A percentile compares a stretch with the other conserved stretches of the same genome.
These are phyloP conservation scores for Triplophysa dalaica DNA, from an alignment of 2,113 vertebrate species.

Conservation along the genomic window DNA sequence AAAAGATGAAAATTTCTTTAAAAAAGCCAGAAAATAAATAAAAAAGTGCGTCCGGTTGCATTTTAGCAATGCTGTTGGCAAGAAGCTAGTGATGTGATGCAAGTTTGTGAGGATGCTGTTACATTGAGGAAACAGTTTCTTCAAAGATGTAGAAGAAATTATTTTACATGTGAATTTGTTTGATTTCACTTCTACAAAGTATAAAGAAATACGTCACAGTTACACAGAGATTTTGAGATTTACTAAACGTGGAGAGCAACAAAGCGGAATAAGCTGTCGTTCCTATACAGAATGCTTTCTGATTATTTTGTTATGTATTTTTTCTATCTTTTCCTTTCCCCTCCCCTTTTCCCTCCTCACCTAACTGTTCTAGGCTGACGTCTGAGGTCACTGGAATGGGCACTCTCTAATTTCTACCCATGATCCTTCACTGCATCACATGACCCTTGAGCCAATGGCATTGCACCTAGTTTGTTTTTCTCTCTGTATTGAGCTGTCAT, in stretches of 20 bases:
- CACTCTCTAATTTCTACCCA: constrained; percentile 84
- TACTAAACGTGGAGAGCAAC: constrained; percentile 32
- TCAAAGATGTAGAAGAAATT: constrained; percentile 1
- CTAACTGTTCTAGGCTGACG: constrained; percentile 90
- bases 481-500: constrained; percentile 60
- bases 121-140: constrained; percentile 25
- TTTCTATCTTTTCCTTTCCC: constrained; percentile 60
- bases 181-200: constrained; percentile 39
- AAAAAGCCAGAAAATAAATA: constrained; percentile 35
- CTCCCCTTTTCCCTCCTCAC: constrained; percentile 56
- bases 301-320: constrained; percentile 71
- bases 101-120: constrained; percentile 13
- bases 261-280: constrained; percentile 49
- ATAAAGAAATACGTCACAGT: constrained; percentile 42
- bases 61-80: constrained; percentile 60
- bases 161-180: constrained; percentile 35
- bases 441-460: constrained; percentile 78
- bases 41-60: constrained; percentile 46
- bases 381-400: constrained; percentile 99
- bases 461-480: constrained; percentile 69
- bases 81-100: constrained; percentile 62
- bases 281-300: constrained; percentile 62
- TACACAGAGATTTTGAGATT: constrained; percentile 31
- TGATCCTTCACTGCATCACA: constrained; percentile 77
- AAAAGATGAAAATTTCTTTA: constrained; percentile 58